phyloP scores from a whole-genome alignment of 2,113 vertebrate species.

The Chitala chitala region DNA sequence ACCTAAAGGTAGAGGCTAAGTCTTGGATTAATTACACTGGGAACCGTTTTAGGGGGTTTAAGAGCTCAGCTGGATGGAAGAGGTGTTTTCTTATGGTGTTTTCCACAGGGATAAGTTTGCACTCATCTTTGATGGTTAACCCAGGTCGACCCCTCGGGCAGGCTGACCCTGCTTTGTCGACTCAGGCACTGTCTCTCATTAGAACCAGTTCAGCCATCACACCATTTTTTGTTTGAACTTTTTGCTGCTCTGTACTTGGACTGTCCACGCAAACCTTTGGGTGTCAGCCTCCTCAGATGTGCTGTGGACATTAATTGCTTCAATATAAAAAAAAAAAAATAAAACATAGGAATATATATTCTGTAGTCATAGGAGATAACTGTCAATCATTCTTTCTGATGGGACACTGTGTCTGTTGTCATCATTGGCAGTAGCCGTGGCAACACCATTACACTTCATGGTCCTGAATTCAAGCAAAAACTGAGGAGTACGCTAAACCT shows the following conservation, averaged over 20 bases:
- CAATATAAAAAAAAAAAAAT: background rate
- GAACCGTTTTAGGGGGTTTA: constrained; percentile 11
- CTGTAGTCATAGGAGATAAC: background rate
- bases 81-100: constrained; percentile 29
- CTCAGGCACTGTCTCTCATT: constrained; percentile 26
- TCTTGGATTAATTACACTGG: constrained; percentile 29
- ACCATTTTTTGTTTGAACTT: background rate
- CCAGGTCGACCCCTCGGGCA: constrained; percentile 19
- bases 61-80: constrained; percentile 15
- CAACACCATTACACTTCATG: background rate
- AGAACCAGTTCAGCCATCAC: background rate
- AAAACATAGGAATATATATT: background rate
- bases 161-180: constrained; percentile 18
- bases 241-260: background rate
- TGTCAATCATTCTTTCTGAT: background rate
- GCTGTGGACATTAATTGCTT: background rate
- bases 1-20: background rate
- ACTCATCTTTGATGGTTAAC: constrained; percentile 33
- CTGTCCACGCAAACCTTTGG: background rate
- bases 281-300: background rate
- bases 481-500: background rate
- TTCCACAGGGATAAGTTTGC: constrained; percentile 34
- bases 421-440: background rate
- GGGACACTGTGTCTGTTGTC: background rate
- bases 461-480: background rate